These are phyloP conservation scores for Odontophorus gujanensis DNA, from an alignment of 2,113 vertebrate species.

Conservation along the genomic window DNA sequence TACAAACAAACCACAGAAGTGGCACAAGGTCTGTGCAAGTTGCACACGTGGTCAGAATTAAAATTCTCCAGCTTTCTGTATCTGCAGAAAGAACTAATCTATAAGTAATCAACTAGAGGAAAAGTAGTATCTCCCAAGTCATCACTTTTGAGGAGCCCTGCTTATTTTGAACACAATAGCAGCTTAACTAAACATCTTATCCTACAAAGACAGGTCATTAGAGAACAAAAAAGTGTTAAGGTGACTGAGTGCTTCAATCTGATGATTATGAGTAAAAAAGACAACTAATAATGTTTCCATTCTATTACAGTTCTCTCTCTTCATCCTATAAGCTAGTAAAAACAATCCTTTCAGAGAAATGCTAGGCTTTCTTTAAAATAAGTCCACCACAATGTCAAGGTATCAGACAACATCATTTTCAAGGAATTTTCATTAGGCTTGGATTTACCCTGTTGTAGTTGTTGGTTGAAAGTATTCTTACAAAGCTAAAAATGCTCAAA, in stretches of 20 bases:
- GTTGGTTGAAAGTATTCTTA: not conserved
- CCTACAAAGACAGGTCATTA: not conserved
- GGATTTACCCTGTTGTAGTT: not conserved
- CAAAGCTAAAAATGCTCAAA: not conserved
- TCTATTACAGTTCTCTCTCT: not conserved
- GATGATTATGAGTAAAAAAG: fast-evolving
- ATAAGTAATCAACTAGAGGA: not conserved
- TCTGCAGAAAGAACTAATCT: not conserved
- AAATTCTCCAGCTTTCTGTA: not conserved
- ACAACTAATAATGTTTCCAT: not conserved
- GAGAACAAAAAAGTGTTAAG: not conserved
- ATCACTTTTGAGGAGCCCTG: not conserved
- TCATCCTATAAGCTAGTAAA: not conserved
- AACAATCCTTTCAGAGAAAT: not conserved
- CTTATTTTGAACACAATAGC: not conserved
- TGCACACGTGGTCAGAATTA: not conserved
- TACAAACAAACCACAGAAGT: not conserved
- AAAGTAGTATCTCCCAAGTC: not conserved
- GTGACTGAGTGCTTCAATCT: not conserved
- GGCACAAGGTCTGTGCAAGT: not conserved
- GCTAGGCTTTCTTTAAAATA: not conserved
- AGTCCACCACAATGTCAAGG: not conserved
- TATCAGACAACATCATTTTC: not conserved
- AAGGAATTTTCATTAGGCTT: not conserved
- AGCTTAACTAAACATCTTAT: not conserved